phyloP scores from a whole-genome alignment of 1,140 invertebrate genomes.

The Mesaphorura yosii region DNA sequence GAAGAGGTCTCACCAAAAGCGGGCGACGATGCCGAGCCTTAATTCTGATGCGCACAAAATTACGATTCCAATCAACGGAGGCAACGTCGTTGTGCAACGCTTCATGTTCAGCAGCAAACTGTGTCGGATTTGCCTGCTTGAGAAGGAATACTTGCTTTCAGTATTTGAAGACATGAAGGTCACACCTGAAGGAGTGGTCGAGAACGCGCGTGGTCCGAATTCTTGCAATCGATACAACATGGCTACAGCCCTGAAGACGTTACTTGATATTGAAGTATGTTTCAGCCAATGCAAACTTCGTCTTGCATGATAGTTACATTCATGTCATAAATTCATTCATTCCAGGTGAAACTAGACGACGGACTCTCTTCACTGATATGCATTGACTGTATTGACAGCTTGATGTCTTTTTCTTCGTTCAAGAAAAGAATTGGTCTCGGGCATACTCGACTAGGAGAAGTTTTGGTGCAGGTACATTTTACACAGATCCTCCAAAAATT shows the following conservation, averaged over 20 bases:
- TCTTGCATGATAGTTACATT: not conserved
- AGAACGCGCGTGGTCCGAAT: slow-evolving; percentile 19
- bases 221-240: slow-evolving; percentile 15
- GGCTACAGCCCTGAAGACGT: slow-evolving; percentile 16
- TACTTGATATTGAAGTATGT: slow-evolving; percentile 22
- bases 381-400: slow-evolving; percentile 18
- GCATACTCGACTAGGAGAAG: slow-evolving; percentile 13
- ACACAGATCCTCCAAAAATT: no score
- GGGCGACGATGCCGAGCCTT: not conserved
- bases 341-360: slow-evolving; percentile 16
- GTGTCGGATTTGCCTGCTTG: slow-evolving; percentile 21
- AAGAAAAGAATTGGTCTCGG: slow-evolving; percentile 19
- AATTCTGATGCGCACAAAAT: not conserved
- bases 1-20: no score
- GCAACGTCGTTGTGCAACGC: not conserved
- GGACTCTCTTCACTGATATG: slow-evolving; percentile 14
- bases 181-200: slow-evolving; percentile 12
- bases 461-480: slow-evolving; percentile 18
- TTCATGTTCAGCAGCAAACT: slow-evolving; percentile 9
- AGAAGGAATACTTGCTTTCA: slow-evolving; percentile 12
- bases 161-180: slow-evolving; percentile 22
- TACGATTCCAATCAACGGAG: not conserved
- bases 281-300: not conserved
- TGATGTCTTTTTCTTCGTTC: slow-evolving; percentile 20
- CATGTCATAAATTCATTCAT: not conserved